phyloP scores from a whole-genome alignment of 64 coral and sea anemone genomes.

The Porites lutea region DNA sequence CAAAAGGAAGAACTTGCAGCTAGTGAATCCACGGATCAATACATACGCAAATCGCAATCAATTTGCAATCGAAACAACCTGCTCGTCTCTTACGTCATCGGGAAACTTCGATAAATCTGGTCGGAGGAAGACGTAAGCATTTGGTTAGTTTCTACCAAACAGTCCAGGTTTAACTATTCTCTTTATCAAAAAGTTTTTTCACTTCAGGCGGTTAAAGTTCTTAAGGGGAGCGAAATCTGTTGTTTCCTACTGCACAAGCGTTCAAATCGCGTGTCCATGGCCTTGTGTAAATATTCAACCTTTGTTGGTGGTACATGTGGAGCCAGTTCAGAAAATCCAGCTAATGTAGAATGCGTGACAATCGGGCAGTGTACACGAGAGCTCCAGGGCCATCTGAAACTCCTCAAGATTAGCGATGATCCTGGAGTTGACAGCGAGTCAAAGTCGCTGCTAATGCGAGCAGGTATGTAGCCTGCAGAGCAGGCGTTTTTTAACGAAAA shows the following conservation, averaged over 20 bases:
- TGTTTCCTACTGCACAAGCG: background rate
- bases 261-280: slow-evolving; percentile 10
- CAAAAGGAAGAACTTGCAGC: background rate
- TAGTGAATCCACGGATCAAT: background rate
- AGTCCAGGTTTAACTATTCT: background rate
- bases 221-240: background rate
- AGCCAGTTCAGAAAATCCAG: slow-evolving; percentile 47
- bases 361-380: background rate
- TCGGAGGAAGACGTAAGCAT: background rate
- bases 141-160: background rate
- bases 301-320: slow-evolving; percentile 18
- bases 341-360: slow-evolving; percentile 33
- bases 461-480: background rate
- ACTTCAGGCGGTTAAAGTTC: slow-evolving; percentile 1
- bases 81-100: background rate
- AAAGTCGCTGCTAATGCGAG: slow-evolving; percentile 10
- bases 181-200: too few species aligned
- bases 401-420: slow-evolving; percentile 17
- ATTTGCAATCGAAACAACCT: background rate
- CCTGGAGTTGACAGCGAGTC: slow-evolving; percentile 25
- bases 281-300: slow-evolving; percentile 45
- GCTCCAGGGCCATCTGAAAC: background rate
- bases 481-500: too few species aligned
- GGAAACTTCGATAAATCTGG: background rate
- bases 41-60: background rate